A percentile compares a stretch with the other conserved stretches of the same genome.
phyloP scores from a whole-genome alignment of 2,888 invertebrate genomes.

The Gonocerus acuteangulatus region DNA sequence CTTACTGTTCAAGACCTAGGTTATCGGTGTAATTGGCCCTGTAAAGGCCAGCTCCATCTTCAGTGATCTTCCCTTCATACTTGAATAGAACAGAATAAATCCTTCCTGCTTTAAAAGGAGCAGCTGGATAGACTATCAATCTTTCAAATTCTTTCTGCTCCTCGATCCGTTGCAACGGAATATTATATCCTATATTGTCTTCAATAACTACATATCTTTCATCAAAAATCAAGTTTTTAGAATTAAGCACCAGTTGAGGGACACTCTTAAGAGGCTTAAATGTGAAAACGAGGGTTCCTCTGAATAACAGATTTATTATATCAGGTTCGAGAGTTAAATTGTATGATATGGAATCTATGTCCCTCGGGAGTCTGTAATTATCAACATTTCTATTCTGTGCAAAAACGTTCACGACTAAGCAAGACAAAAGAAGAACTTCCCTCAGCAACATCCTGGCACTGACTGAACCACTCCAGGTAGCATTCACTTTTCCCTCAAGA shows the following conservation, averaged over 20 bases:
- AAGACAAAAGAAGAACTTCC: background rate
- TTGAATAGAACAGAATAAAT: slow-evolving; percentile 18
- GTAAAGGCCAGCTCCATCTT: slow-evolving; percentile 27
- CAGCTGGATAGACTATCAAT: background rate
- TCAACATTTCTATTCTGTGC: background rate
- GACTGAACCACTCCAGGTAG: background rate
- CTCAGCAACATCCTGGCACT: background rate
- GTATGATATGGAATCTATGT: slow-evolving; percentile 16
- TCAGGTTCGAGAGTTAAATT: slow-evolving; percentile 15
- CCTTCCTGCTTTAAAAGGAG: slow-evolving; percentile 1
- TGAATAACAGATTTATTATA: slow-evolving; percentile 2
- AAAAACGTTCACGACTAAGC: background rate
- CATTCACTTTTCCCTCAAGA: too few relatives aligned
- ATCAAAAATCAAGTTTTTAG: slow-evolving; percentile 18
- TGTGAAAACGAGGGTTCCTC: slow-evolving; percentile 20
- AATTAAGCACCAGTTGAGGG: slow-evolving; percentile 7
- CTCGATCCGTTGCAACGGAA: background rate
- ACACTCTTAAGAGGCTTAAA: slow-evolving; percentile 14
- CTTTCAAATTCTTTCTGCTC: slow-evolving; percentile 16
- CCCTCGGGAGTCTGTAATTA: slow-evolving; percentile 4
- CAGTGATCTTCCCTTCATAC: slow-evolving; percentile 25
- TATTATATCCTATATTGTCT: background rate
- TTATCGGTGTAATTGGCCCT: slow-evolving; percentile 19
- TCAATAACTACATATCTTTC: background rate
- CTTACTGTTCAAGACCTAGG: slow-evolving; percentile 11